Base-by-base conservation (phyloP, 2,888 invertebrate genomes). In the Chalcis sispes region DNA sequence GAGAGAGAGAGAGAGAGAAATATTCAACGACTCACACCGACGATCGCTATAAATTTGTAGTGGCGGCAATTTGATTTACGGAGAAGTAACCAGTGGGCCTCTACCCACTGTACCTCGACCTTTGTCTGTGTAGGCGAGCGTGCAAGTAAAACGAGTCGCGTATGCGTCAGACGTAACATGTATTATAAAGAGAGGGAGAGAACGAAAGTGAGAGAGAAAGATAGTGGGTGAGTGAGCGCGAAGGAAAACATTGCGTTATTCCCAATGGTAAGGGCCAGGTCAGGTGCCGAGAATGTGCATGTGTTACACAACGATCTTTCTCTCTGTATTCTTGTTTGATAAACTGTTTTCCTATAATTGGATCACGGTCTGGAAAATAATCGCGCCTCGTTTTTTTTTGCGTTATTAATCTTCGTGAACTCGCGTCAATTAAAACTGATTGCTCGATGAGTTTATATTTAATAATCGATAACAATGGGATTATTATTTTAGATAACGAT, bases 311-410 rank as follows among this genome's bases (percentile, higher is more conserved):
- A n/a, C n/a, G n/a, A n/a, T n/a, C n/a, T 15, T 25, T 1, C 29
- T 32, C 65, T 59, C 52, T n/a, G 23, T 46, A 29, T 32, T 61
- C 48, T 50, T 48, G 61, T 32, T 67, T 69, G 69, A 62, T 62
- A 69, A 74, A 74, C 62, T 29, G 74, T 74, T 74, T 74, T 74
- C 74, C 74, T 69, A 69, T 74, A 74, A 74, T 74, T 74, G 69
- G 54, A 74, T 62, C 62, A 25, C 29, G 40, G 15, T 20, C 36
- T 32, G 74, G 56, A 62, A 74, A 69, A 74, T 69, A 69, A 69
- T 67, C 46, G 42, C 42, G 8, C 15, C 15, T 56, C n/a, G n/a
- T 10, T 13, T 36, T 48, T 48, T 74, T 61, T 61, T 54, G 32
- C 42, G 32, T 40, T 67, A 67, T 65, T 72, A 72, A 62, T 61